Percentiles rank a stretch among this genome's conserved stretches.
Evolutionary conservation across 1,140 invertebrate genomes (phyloP).

Genomic region (Tetragonula clypearis): DNA sequence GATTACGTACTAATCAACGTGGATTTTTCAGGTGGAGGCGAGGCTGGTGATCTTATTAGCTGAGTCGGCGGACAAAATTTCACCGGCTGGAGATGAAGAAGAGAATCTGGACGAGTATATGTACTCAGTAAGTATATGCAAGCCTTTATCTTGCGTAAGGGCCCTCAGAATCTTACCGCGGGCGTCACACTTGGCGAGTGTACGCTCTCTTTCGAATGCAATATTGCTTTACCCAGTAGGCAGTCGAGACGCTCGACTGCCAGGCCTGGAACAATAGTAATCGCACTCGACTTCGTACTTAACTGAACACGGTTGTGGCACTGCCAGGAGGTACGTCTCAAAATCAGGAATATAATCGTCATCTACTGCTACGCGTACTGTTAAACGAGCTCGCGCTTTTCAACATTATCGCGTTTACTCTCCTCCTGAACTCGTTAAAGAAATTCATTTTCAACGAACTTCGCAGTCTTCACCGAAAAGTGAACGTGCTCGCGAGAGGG

Average conservation of each 20-base stretch:
- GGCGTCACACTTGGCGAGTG: conserved; percentile 72
- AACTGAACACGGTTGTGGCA: conserved; percentile 50
- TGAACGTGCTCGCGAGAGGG: no score
- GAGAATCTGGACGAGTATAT: conserved; percentile 59
- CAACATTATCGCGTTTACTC: not conserved
- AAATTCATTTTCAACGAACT: no score
- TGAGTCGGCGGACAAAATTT: conserved; percentile 69
- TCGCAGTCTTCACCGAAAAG: no score
- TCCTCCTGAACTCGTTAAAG: no score
- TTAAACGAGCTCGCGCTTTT: not conserved
- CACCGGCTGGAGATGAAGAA: conserved; percentile 50
- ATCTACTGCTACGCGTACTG: conserved; percentile 31
- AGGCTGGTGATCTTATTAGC: conserved; percentile 67
- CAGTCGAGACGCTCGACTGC: conserved; percentile 64
- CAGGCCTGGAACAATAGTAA: conserved; percentile 72
- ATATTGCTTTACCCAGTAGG: conserved; percentile 71
- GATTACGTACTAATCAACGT: not conserved
- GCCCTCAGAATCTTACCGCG: conserved; percentile 75
- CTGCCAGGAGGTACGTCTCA: conserved; percentile 49
- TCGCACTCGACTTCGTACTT: conserved; percentile 67
- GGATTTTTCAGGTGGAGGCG: conserved; percentile 11
- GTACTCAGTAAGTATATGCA: conserved; percentile 76
- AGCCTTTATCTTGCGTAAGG: conserved; percentile 73
- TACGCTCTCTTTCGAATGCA: conserved; percentile 72
- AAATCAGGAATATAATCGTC: conserved; percentile 58